phyloP scores from a whole-genome alignment of 1,140 invertebrate genomes.

The Tetragnatha versicolor region DNA sequence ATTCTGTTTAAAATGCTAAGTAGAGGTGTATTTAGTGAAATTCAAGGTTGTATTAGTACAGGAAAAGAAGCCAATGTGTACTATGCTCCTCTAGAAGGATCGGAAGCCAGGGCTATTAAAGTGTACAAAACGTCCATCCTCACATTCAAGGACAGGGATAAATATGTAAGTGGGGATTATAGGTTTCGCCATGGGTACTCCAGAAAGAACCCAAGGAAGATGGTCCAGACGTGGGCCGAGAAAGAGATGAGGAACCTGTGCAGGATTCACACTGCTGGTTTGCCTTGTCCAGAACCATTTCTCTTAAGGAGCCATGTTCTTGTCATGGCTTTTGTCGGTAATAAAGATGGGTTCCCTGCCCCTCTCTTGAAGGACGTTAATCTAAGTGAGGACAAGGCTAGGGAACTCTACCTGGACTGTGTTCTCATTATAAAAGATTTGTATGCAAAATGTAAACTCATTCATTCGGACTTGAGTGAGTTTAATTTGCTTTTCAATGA shows the following conservation, averaged over 20 bases:
- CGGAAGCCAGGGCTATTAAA: slow-evolving; percentile 50
- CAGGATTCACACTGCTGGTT: slow-evolving; percentile 63
- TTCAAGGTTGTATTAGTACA: slow-evolving; percentile 85
- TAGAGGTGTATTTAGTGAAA: slow-evolving; percentile 75
- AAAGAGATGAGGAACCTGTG: slow-evolving; percentile 90
- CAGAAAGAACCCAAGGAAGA: slow-evolving; percentile 79
- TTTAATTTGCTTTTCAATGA: slow-evolving; percentile 88
- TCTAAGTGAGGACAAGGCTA: slow-evolving; percentile 64
- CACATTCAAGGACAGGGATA: slow-evolving; percentile 87
- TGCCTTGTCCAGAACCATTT: slow-evolving; percentile 82
- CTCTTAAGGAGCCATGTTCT: slow-evolving; percentile 83
- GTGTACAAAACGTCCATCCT: slow-evolving; percentile 90
- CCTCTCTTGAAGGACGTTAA: slow-evolving; percentile 82
- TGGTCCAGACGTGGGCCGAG: slow-evolving; percentile 90
- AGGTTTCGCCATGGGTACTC: slow-evolving; percentile 62
- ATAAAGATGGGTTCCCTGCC: slow-evolving; percentile 75
- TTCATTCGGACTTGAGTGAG: slow-evolving; percentile 90
- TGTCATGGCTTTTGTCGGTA: slow-evolving; percentile 89
- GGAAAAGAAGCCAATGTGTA: slow-evolving; percentile 89
- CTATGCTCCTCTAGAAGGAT: slow-evolving; percentile 69
- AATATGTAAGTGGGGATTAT: slow-evolving; percentile 89
- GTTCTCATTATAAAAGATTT: slow-evolving; percentile 76
- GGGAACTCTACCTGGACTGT: slow-evolving; percentile 84
- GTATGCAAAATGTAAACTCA: slow-evolving; percentile 78
- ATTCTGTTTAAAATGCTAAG: slow-evolving; percentile 86